phyloP scores from a whole-genome alignment of 37 sponge, comb jelly and placozoan genomes.

The Beroe forskalii region DNA sequence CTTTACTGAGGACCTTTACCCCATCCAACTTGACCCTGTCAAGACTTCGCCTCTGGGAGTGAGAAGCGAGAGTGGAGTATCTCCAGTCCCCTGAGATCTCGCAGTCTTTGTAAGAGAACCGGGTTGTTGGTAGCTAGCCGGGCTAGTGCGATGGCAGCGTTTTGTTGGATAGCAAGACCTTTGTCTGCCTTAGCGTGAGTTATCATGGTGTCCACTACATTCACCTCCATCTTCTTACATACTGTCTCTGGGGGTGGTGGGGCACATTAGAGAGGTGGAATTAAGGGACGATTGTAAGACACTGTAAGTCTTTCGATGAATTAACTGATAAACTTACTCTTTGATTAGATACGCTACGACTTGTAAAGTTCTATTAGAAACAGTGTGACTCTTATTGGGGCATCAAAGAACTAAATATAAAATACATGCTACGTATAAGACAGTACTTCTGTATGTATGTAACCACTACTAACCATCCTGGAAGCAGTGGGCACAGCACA shows the following conservation, averaged over 20 bases:
- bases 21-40: too few species aligned
- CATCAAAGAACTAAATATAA: too few species aligned
- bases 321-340: too few species aligned
- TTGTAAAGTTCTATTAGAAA: too few species aligned
- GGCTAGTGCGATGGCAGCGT: constrained; percentile 52
- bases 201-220: constrained; percentile 5
- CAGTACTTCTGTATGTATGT: too few species aligned
- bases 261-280: too few species aligned
- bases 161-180: constrained; percentile 45
- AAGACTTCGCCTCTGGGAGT: neutral
- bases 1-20: too few species aligned
- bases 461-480: constrained; percentile 43
- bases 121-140: constrained; percentile 33
- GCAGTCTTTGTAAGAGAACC: constrained; percentile 7
- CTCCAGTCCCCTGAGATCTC: constrained; percentile 28
- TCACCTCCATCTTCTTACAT: constrained; percentile 24
- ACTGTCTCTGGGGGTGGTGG: constrained; percentile 40
- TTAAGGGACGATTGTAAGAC: too few species aligned
- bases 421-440: too few species aligned
- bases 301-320: too few species aligned
- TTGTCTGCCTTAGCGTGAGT: constrained; percentile 59
- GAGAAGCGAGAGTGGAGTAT: constrained; percentile 44
- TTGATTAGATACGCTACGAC: too few species aligned
- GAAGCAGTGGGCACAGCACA: constrained; percentile 49
- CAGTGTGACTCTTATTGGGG: too few species aligned